These are phyloP conservation scores for Malthinus seriepunctatus DNA, from an alignment of 2,888 invertebrate species.

Conservation along the genomic window DNA sequence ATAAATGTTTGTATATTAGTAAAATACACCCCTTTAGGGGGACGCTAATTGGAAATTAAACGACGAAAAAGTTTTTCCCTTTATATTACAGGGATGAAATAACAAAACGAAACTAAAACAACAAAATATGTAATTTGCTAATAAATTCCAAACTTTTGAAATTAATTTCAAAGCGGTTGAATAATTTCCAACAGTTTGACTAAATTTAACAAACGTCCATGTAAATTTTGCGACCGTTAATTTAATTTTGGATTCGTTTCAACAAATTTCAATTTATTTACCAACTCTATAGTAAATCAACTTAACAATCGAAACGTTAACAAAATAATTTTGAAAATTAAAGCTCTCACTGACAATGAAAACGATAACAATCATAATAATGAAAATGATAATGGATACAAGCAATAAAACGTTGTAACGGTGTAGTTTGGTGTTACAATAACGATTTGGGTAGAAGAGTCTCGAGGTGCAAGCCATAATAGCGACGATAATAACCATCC, in stretches of 20 bases:
- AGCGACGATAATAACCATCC: conserved; percentile 22
- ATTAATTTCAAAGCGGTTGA: too few species aligned
- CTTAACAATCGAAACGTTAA: background rate
- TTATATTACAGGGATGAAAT: too few species aligned
- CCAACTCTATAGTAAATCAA: background rate
- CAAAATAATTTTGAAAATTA: conserved; percentile 21
- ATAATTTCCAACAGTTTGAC: too few species aligned
- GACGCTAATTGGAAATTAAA: too few species aligned
- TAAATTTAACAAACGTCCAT: too few species aligned
- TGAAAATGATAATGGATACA: conserved; percentile 27
- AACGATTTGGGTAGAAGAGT: conserved; percentile 24
- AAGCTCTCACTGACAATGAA: conserved; percentile 24
- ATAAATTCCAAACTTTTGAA: too few species aligned
- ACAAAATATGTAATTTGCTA: too few species aligned
- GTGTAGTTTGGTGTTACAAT: conserved; percentile 26
- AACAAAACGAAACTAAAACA: too few species aligned
- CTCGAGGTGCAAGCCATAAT: conserved; percentile 26
- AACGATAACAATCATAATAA: conserved; percentile 27
- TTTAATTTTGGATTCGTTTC: background rate
- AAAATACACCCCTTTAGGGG: too few species aligned
- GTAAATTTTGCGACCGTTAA: background rate
- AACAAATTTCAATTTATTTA: background rate
- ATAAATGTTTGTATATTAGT: too few species aligned
- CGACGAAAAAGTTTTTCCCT: too few species aligned
- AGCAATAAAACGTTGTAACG: conserved; percentile 32